Evolutionary conservation across 2,888 invertebrate genomes (phyloP), one percentile per base, ranked within the genome.

Genomic region (Epirrhoe alternata): DNA sequence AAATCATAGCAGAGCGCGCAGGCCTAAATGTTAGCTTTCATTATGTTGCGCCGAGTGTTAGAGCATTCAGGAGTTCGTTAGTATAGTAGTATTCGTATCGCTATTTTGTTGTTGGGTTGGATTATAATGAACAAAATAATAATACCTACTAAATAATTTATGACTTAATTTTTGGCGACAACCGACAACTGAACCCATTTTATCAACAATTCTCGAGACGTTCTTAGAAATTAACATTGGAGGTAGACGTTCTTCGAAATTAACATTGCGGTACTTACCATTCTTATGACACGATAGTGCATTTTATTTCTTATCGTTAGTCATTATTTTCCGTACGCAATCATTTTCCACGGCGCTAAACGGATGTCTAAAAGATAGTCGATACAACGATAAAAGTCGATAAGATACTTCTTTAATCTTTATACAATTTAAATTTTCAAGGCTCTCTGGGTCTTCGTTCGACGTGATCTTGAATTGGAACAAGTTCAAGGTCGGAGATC

Each of bases 401-500:
- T 24, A 24, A 24, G 24, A n/a, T n/a, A n/a, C n/a, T n/a, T n/a
- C n/a, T n/a, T n/a, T n/a, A n/a, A n/a, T n/a, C n/a, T n/a, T n/a
- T n/a, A n/a, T 24, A 2, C 24, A 3, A 24, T 24, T n/a, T 24
- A 24, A 3, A 24, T 24, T 24, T 24, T 24, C n/a, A 24, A 42
- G 38, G 10, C 38, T 42, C 0, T 12, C 4, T 42, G 38, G 12
- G 5, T 16, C 5, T 45, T 45, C 45, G 45, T 12, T 14, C 14
- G 47, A 16, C 16, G 16, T 47, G 6, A 47, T 14, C 14, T 14
- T 47, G 16, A 16, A 14, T 7, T 47, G 47, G 1, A 47, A 6
- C 47, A 47, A 16, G 14, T 16, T 47, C 60, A 50, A 24, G 12
- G 56, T 30, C 54, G 73, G 72, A 71, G 67, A 65, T 55, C 12